A percentile compares a stretch with the other conserved stretches of the same genome.
phyloP scores from a whole-genome alignment of 2,797 vertebrate species.

The Tapirus indicus region DNA sequence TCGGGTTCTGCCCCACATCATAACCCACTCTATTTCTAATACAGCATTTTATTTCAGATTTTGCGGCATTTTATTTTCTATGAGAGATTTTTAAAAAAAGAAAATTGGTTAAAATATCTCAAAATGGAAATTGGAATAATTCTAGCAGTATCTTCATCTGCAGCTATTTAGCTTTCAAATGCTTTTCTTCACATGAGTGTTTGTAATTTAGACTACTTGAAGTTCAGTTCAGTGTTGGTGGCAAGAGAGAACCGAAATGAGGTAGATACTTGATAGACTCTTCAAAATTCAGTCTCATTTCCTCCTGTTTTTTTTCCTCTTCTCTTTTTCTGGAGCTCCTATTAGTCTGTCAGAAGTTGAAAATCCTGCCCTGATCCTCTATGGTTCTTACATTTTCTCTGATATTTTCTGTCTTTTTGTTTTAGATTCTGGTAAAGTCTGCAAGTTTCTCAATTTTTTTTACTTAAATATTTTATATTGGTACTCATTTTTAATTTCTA shows the following conservation, averaged over 20 bases:
- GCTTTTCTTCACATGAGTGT: not conserved
- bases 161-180: slow-evolving; percentile 12
- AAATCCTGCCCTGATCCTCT: not conserved
- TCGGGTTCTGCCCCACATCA: not conserved
- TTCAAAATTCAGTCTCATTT: not conserved
- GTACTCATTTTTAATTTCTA: slow-evolving; percentile 38
- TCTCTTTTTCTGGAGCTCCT: not conserved
- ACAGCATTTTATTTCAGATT: slow-evolving; percentile 4
- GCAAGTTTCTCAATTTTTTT: not conserved
- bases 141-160: slow-evolving; percentile 10
- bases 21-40: not conserved
- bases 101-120: slow-evolving; percentile 39
- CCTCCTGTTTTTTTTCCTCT: not conserved
- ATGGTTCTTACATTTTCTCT: not conserved
- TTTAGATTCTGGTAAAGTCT: slow-evolving; percentile 28
- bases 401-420: not conserved
- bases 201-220: not conserved
- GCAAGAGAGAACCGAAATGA: not conserved
- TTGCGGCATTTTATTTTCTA: slow-evolving; percentile 37
- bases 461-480: slow-evolving; percentile 6
- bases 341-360: not conserved
- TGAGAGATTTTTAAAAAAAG: not conserved
- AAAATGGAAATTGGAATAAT: slow-evolving; percentile 30
- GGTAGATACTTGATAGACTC: not conserved
- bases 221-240: not conserved